Conservation (phyloP, 2,113 vertebrate genomes). For the Ancistrus triradiatus region DNA sequence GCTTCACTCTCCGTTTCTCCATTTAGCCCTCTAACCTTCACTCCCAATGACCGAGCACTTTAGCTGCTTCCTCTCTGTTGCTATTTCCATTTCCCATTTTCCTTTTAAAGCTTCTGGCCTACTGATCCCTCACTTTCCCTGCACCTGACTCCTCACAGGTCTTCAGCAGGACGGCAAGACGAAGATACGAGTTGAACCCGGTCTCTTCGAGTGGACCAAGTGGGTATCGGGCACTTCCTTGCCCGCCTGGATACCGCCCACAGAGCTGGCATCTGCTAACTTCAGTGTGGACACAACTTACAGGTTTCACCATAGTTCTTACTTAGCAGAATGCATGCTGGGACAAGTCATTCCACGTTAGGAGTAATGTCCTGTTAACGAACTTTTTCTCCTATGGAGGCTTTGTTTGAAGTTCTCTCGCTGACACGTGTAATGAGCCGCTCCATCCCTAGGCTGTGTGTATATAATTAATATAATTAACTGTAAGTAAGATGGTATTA, state of each 20-base stretch:
- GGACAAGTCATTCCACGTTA: no score
- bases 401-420: no score
- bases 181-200: conserved; percentile 90
- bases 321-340: no score
- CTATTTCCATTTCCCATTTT: background rate
- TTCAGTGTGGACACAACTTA: conserved; percentile 95
- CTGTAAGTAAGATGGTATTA: no score
- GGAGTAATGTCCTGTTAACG: no score
- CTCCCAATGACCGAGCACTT: background rate
- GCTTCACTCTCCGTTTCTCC: background rate
- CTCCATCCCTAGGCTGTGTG: no score
- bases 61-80: background rate
- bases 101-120: conserved; percentile 1
- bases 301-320: conserved; percentile 71
- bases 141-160: conserved; percentile 67
- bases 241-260: conserved; percentile 84
- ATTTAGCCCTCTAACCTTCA: background rate
- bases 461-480: no score
- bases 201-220: conserved; percentile 97
- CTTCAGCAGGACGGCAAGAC: conserved; percentile 88
- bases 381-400: no score
- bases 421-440: no score
- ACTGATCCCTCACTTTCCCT: conserved; percentile 7
- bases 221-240: conserved; percentile 89
- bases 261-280: conserved; percentile 84